Conservation (phyloP, 2,888 invertebrate species). For the Scaeva pyrastri region DNA sequence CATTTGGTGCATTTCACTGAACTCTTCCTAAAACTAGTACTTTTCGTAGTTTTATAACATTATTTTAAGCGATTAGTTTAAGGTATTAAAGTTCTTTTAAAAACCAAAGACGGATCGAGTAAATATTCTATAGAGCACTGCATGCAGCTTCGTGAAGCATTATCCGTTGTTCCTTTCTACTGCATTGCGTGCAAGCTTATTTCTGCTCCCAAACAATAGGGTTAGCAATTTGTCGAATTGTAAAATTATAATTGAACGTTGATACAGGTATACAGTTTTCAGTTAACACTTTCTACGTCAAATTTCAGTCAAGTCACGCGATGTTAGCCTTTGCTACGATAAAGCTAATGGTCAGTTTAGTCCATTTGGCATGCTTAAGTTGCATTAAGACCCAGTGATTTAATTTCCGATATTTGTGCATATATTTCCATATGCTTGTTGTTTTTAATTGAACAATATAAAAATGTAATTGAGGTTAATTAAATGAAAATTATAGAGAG, state of each 20-base stretch:
- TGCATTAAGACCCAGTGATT: slow-evolving; percentile 42
- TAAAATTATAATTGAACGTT: slow-evolving; percentile 36
- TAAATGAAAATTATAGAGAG: slow-evolving; percentile 30
- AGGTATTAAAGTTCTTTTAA: no score
- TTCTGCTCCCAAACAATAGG: not conserved
- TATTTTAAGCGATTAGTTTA: no score
- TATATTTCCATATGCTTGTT: not conserved
- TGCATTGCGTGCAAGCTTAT: slow-evolving; percentile 58
- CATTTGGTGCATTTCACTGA: no score
- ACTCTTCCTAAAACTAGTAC: no score
- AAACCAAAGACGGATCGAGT: no score
- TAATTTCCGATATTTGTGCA: slow-evolving; percentile 9
- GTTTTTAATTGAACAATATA: slow-evolving; percentile 30
- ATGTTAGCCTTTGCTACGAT: slow-evolving; percentile 37
- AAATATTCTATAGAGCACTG: not conserved
- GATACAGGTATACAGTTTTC: slow-evolving; percentile 55
- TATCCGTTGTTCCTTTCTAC: not conserved
- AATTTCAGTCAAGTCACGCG: slow-evolving; percentile 57
- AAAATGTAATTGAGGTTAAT: slow-evolving; percentile 31
- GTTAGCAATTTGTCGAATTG: not conserved
- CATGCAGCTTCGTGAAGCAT: slow-evolving; percentile 4
- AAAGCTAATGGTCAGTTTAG: slow-evolving; percentile 39
- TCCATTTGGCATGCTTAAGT: slow-evolving; percentile 49
- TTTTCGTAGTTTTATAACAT: no score
- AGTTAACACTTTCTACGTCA: slow-evolving; percentile 57